Conservation (phyloP, 1,140 invertebrate species). For the Aphidius ervi region DNA sequence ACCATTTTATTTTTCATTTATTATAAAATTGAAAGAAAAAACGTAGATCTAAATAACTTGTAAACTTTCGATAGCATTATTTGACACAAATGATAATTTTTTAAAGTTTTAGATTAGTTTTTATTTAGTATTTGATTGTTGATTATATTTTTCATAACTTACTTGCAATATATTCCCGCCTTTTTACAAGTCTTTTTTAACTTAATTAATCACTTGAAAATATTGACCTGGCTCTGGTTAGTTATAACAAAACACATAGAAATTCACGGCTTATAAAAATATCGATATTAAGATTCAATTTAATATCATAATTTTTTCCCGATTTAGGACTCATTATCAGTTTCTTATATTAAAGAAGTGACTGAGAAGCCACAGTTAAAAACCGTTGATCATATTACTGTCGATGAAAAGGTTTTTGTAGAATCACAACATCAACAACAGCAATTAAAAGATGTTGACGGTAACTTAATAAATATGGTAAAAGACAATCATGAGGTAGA, state of each 20-base stretch:
- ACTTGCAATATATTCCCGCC: background rate
- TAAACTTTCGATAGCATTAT: background rate
- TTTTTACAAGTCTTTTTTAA: background rate
- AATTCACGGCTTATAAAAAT: background rate
- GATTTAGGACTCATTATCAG: background rate
- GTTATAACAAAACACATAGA: background rate
- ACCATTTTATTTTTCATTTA: background rate
- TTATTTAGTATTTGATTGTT: background rate
- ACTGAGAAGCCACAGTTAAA: no score
- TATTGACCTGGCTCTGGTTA: background rate
- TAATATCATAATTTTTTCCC: background rate
- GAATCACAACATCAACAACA: no score
- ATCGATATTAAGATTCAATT: background rate
- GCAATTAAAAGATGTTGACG: no score
- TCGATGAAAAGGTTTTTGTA: no score
- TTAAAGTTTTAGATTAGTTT: background rate
- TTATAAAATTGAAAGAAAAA: background rate
- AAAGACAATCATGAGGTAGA: no score
- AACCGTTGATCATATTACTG: no score
- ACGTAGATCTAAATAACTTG: background rate
- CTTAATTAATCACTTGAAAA: no score
- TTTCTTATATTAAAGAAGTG: background rate
- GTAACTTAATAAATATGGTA: no score
- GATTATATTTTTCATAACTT: background rate
- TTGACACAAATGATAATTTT: background rate